phyloP scores from a whole-genome alignment of 2,797 vertebrate species.

The Lutjanus argentimaculatus region DNA sequence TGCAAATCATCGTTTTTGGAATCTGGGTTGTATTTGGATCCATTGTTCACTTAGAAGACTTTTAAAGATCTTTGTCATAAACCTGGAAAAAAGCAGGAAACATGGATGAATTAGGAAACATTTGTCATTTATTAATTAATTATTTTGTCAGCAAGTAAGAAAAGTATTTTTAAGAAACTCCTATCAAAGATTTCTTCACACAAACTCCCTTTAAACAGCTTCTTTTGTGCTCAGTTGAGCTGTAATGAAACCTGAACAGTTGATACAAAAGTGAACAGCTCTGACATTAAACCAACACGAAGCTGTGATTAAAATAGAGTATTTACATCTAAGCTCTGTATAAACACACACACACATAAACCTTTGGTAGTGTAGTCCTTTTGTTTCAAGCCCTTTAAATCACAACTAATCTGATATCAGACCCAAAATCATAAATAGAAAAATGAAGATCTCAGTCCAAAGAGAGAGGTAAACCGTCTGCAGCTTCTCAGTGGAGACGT shows the following conservation, averaged over 20 bases:
- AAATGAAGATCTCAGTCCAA: background rate
- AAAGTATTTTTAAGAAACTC: background rate
- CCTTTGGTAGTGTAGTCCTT: constrained; percentile 61
- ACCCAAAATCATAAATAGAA: constrained; percentile 8
- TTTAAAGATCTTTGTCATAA: background rate
- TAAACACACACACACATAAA: constrained; percentile 18
- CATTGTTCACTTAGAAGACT: background rate
- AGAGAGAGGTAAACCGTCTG: background rate
- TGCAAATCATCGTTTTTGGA: too few species aligned
- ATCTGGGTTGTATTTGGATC: too few species aligned
- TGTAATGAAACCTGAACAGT: constrained; percentile 11
- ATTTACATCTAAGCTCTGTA: background rate
- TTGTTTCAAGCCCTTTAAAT: constrained; percentile 52
- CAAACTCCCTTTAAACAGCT: constrained; percentile 31
- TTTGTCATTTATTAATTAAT: constrained; percentile 50
- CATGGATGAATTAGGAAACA: background rate
- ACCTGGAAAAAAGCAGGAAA: background rate
- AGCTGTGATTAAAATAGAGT: background rate
- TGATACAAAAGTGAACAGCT: constrained; percentile 20
- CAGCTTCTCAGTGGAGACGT: background rate
- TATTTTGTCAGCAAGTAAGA: constrained; percentile 19
- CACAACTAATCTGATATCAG: constrained; percentile 19
- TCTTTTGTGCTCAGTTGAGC: background rate
- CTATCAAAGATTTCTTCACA: constrained; percentile 11
- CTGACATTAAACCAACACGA: constrained; percentile 35